Conservation (phyloP, 2,797 vertebrate genomes). For the Acanthis flammea region DNA sequence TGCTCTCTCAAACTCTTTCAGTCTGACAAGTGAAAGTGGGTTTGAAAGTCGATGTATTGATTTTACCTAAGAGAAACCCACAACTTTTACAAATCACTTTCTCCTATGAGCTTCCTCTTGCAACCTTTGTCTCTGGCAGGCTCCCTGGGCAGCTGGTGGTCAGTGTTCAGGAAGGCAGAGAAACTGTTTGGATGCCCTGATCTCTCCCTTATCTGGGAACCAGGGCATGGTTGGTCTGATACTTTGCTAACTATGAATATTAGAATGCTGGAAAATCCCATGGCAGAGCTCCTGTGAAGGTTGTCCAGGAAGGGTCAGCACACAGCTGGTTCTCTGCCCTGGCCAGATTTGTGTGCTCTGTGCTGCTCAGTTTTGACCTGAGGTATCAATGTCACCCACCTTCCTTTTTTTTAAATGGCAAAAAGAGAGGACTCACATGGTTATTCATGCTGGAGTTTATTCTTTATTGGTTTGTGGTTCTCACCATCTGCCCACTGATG, state of each 20-base stretch:
- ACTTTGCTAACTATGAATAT: background rate
- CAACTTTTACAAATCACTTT: background rate
- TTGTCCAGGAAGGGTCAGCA: background rate
- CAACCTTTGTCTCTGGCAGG: background rate
- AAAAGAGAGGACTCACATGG: background rate
- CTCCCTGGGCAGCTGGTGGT: background rate
- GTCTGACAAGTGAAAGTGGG: background rate
- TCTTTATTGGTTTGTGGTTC: background rate
- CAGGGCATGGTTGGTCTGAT: background rate
- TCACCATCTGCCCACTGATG: background rate
- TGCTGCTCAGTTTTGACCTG: background rate
- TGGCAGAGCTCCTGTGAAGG: background rate
- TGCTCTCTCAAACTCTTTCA: background rate
- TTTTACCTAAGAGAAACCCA: background rate
- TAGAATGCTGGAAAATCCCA: background rate
- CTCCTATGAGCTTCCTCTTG: background rate
- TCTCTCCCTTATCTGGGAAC: background rate
- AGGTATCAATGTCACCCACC: background rate
- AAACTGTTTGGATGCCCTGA: background rate
- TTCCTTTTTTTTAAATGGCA: background rate
- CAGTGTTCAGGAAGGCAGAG: background rate
- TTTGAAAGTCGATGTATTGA: background rate
- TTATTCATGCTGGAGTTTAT: background rate
- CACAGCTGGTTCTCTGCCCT: background rate
- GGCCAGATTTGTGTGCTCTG: background rate